A percentile compares a stretch with the other conserved stretches of the same genome.
Evolutionary conservation across 2,888 invertebrate species (phyloP).

Genomic region (Phymatocera aterrima): DNA sequence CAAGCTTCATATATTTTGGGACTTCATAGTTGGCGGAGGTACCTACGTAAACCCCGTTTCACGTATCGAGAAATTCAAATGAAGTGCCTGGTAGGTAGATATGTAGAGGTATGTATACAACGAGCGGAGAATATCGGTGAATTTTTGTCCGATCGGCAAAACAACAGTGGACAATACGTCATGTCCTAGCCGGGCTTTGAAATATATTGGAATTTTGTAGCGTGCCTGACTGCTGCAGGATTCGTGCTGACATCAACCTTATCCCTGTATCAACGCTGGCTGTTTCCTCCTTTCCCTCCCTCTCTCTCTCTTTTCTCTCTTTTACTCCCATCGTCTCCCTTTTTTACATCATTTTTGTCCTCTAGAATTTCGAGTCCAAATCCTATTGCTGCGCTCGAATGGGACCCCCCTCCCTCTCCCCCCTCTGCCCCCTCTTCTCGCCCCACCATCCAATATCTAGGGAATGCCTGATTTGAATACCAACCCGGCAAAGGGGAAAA

Average conservation of each 20-base stretch:
- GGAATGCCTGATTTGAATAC: neutral
- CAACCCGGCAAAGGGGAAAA: neutral
- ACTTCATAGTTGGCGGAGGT: neutral
- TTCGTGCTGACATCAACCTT: neutral
- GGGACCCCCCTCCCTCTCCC: no score
- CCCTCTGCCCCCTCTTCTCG: no score
- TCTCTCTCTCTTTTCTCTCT: no score
- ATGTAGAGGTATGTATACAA: no score
- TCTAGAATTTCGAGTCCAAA: neutral
- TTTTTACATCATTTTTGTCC: neutral
- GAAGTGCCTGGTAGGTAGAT: neutral
- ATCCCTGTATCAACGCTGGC: constrained; percentile 3
- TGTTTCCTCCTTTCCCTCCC: neutral
- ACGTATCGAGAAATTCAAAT: neutral
- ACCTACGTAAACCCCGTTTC: neutral
- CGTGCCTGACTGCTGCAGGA: neutral
- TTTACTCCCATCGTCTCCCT: neutral
- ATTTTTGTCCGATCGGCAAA: neutral
- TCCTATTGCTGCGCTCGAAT: neutral
- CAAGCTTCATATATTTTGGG: neutral
- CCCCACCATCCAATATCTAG: constrained; percentile 3
- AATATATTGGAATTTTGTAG: neutral
- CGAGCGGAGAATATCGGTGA: constrained; percentile 10
- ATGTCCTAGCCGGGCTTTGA: neutral
- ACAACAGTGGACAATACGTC: constrained; percentile 20